phyloP scores from a whole-genome alignment of 2,113 vertebrate species.

The Heterotis niloticus region DNA sequence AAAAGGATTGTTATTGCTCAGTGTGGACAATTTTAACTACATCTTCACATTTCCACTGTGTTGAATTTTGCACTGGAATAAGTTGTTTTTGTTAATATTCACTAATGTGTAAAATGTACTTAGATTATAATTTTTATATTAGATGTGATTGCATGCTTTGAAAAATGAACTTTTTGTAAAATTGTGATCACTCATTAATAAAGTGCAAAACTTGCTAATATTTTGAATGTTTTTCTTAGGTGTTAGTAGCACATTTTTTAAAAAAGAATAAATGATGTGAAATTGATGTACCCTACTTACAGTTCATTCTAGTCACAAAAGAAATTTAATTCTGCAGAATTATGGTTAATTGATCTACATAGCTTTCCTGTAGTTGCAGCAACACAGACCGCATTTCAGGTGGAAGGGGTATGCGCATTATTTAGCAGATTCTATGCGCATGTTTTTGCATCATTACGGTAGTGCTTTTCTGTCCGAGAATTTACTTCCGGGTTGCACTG shows the following conservation, averaged over 20 bases:
- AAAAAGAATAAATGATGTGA: too few relatives aligned
- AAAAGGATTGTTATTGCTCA: conserved; percentile 75
- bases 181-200: not conserved
- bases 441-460: not conserved
- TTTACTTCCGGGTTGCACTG: conserved; percentile 10
- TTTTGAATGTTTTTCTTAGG: too few relatives aligned
- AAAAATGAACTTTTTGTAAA: conserved; percentile 41
- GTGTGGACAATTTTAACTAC: conserved; percentile 79
- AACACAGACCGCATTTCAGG: too few relatives aligned
- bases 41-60: not conserved
- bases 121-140: conserved; percentile 26
- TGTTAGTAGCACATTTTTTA: too few relatives aligned
- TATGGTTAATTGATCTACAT: too few relatives aligned
- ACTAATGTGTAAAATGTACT: conserved; percentile 72
- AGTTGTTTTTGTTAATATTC: not conserved
- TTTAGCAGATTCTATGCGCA: not conserved
- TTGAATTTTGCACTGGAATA: not conserved
- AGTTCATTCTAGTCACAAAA: too few relatives aligned
- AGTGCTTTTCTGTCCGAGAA: not conserved
- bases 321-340: too few relatives aligned
- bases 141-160: conserved; percentile 66
- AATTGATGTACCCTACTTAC: too few relatives aligned
- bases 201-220: not conserved
- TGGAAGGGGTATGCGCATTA: too few relatives aligned
- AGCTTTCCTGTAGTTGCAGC: too few relatives aligned